Conservation (phyloP, 1,140 invertebrate species). For the Drosophila triauraria region DNA sequence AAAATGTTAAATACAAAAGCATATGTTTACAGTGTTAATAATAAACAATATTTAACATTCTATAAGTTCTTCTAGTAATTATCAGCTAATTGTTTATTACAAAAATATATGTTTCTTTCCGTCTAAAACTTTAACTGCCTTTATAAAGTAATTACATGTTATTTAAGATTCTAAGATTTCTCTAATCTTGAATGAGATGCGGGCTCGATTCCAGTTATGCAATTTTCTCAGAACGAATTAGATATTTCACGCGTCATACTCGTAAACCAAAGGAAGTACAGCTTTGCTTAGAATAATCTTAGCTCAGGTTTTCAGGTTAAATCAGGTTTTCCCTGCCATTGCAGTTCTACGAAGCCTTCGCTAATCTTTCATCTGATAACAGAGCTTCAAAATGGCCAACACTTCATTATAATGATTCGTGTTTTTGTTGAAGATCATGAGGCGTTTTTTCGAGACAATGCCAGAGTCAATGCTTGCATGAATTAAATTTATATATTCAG, state of each 20-base stretch:
- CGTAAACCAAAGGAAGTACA: constrained; percentile 13
- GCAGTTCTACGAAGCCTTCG: constrained; percentile 22
- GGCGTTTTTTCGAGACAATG: constrained; percentile 22
- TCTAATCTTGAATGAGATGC: not conserved
- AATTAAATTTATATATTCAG: constrained; percentile 25
- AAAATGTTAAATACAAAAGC: no score
- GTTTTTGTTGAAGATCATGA: constrained; percentile 14
- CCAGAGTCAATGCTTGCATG: constrained; percentile 20
- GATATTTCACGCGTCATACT: constrained; percentile 3
- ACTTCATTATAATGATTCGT: constrained; percentile 28
- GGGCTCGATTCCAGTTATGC: constrained; percentile 9
- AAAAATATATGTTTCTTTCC: not conserved
- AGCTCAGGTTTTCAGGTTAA: not conserved
- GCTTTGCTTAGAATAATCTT: not conserved
- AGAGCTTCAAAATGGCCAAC: constrained; percentile 11
- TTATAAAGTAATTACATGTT: constrained; percentile 16
- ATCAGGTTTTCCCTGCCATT: constrained; percentile 24
- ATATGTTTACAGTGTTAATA: no score
- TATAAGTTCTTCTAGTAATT: no score
- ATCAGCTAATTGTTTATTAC: not conserved
- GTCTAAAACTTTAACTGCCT: constrained; percentile 1
- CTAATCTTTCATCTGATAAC: constrained; percentile 36
- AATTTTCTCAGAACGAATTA: constrained; percentile 41
- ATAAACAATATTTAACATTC: no score
- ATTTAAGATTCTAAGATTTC: constrained; percentile 15